These are phyloP conservation scores for Menidia menidia DNA, from an alignment of 2,797 vertebrate species.

Conservation along the genomic window DNA sequence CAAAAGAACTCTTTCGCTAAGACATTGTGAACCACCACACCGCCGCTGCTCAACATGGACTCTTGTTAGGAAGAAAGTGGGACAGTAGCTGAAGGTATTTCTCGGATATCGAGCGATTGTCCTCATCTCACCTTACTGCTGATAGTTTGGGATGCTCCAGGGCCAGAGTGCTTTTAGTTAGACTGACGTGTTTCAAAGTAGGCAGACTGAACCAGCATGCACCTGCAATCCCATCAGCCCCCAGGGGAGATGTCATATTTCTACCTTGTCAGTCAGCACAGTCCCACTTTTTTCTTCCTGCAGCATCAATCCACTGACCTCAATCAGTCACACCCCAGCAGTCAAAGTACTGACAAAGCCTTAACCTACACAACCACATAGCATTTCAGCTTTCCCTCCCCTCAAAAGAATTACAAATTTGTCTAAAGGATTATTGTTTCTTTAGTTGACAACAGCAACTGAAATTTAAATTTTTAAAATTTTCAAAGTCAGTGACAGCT, in stretches of 20 bases:
- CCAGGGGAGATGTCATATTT: slow-evolving; percentile 57
- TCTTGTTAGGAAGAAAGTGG: slow-evolving; percentile 15
- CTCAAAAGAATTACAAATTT: slow-evolving; percentile 16
- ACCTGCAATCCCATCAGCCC: slow-evolving; percentile 65
- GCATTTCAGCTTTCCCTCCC: slow-evolving; percentile 7
- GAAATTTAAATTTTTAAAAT: too few species aligned
- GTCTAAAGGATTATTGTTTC: slow-evolving; percentile 16
- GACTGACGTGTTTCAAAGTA: slow-evolving; percentile 36
- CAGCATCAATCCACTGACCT: slow-evolving; percentile 65
- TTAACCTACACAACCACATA: slow-evolving; percentile 35
- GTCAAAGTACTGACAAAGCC: slow-evolving; percentile 49
- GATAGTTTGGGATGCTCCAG: slow-evolving; percentile 43
- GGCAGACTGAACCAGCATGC: slow-evolving; percentile 54
- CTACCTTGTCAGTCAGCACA: slow-evolving; percentile 45
- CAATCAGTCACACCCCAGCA: slow-evolving; percentile 61
- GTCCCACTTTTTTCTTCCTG: slow-evolving; percentile 51
- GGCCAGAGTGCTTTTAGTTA: slow-evolving; percentile 53
- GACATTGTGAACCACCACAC: too few species aligned
- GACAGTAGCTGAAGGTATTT: slow-evolving; percentile 35
- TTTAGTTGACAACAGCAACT: background rate
- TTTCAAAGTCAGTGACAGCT: background rate
- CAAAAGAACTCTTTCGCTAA: too few species aligned
- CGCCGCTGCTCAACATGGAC: too few species aligned
- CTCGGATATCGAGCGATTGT: slow-evolving; percentile 31
- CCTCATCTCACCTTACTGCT: slow-evolving; percentile 18